Percentiles rank a stretch among this genome's conserved stretches.
These are phyloP conservation scores for Esox masquinongy DNA, from an alignment of 2,797 vertebrate species.

Conservation along the genomic window DNA sequence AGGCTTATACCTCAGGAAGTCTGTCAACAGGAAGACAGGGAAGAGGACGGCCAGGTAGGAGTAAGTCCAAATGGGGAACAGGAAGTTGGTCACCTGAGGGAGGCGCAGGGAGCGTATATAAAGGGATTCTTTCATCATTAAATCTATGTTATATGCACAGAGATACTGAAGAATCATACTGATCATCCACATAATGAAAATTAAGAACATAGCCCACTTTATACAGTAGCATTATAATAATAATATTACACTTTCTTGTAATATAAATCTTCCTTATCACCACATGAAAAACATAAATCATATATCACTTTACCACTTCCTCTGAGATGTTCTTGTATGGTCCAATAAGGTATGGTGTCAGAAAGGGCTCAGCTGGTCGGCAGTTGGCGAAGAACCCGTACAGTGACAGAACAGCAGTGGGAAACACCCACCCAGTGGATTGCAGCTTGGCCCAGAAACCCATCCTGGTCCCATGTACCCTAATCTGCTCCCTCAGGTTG, in stretches of 20 bases:
- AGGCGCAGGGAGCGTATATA: background rate
- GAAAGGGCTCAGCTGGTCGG: conserved; percentile 77
- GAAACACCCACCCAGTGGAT: conserved; percentile 65
- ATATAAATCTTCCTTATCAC: too few relatives aligned
- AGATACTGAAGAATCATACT: background rate
- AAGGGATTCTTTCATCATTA: background rate
- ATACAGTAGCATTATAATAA: background rate
- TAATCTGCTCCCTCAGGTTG: background rate
- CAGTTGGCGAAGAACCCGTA: conserved; percentile 77
- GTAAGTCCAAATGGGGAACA: conserved; percentile 80
- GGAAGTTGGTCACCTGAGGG: conserved; percentile 70
- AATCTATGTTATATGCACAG: background rate
- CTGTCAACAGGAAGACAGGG: conserved; percentile 75
- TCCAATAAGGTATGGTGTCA: conserved; percentile 76
- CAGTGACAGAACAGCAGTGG: conserved; percentile 67
- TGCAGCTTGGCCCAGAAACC: conserved; percentile 40
- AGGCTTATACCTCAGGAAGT: conserved; percentile 74
- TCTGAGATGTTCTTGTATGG: conserved; percentile 75
- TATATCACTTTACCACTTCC: conserved; percentile 66
- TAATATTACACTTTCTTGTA: too few relatives aligned
- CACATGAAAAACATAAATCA: too few relatives aligned
- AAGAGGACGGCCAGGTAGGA: conserved; percentile 74
- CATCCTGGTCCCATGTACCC: conserved; percentile 37
- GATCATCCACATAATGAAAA: background rate
- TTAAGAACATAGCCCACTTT: background rate